A percentile compares a stretch with the other conserved stretches of the same genome.
Evolutionary conservation across 2,888 invertebrate genomes (phyloP).

Genomic region (Diloba caeruleocephala): DNA sequence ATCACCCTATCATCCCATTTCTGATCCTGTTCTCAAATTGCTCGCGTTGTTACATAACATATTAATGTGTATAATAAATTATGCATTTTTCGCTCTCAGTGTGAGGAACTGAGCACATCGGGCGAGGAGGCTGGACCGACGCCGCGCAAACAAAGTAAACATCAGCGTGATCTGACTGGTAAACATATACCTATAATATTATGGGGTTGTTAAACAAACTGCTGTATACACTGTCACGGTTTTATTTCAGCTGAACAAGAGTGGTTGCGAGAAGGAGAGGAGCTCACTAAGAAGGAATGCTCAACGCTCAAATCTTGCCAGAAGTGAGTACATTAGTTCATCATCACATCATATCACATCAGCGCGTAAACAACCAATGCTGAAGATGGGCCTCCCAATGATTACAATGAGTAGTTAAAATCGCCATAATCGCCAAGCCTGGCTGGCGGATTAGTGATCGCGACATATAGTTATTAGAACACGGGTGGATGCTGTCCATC

Average conservation of each 20-base stretch:
- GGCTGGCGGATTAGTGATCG: too few relatives aligned
- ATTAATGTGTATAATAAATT: not conserved
- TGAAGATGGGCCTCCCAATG: too few relatives aligned
- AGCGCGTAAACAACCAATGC: too few relatives aligned
- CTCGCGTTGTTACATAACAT: too few relatives aligned
- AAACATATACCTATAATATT: conserved; percentile 47
- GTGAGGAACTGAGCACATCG: conserved; percentile 89
- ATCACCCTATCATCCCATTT: too few relatives aligned
- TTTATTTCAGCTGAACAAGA: conserved; percentile 81
- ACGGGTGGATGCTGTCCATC: too few relatives aligned
- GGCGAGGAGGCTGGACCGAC: conserved; percentile 90
- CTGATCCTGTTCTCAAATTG: too few relatives aligned
- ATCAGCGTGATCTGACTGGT: conserved; percentile 84
- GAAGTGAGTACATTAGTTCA: conserved; percentile 73
- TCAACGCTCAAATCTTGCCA: conserved; percentile 82
- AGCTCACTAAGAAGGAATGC: conserved; percentile 82
- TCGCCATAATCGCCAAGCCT: too few relatives aligned
- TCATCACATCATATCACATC: too few relatives aligned
- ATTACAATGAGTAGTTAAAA: too few relatives aligned
- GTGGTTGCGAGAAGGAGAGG: conserved; percentile 86
- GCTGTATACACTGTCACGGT: conserved; percentile 43
- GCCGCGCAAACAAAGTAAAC: conserved; percentile 90
- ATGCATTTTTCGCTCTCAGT: conserved; percentile 69
- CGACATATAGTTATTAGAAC: too few relatives aligned
- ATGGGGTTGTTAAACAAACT: conserved; percentile 35